These are phyloP conservation scores for Sphaeramia orbicularis DNA, from an alignment of 2,797 vertebrate species.

Conservation along the genomic window DNA sequence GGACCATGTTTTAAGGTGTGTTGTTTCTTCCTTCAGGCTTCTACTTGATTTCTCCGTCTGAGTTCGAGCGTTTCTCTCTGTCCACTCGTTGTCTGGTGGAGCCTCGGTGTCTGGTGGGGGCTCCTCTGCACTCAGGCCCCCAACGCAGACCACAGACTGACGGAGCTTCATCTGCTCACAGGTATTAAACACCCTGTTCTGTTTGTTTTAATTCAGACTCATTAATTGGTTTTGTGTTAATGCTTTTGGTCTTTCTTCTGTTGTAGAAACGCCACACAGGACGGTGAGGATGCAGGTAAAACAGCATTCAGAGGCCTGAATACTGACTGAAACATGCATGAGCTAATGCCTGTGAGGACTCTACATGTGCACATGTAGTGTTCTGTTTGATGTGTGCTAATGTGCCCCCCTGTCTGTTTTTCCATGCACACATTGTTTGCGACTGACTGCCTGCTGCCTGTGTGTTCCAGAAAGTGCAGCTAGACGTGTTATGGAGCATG, in stretches of 20 bases:
- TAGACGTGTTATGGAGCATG: conserved; percentile 94
- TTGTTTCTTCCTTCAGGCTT: conserved; percentile 85
- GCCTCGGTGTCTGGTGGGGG: conserved; percentile 90
- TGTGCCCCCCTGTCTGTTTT: conserved; percentile 50
- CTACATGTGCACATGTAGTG: conserved; percentile 22
- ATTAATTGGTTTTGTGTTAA: background rate
- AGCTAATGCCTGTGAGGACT: conserved; percentile 35
- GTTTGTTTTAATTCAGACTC: background rate
- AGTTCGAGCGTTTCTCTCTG: conserved; percentile 97
- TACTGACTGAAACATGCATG: conserved; percentile 53
- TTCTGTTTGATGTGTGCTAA: conserved; percentile 47
- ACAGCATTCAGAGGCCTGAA: background rate
- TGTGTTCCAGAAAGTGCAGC: conserved; percentile 89
- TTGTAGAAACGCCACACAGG: conserved; percentile 67
- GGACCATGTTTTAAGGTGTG: background rate
- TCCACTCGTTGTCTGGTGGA: conserved; percentile 94
- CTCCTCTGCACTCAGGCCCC: conserved; percentile 64
- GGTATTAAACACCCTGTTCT: conserved; percentile 69
- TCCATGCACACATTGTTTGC: conserved; percentile 35
- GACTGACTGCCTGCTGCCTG: conserved; percentile 66
- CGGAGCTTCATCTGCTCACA: conserved; percentile 73
- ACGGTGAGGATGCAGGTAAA: conserved; percentile 80
- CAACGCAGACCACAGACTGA: conserved; percentile 67
- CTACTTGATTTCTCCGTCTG: conserved; percentile 97
- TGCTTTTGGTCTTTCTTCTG: conserved; percentile 17